Evolutionary conservation across 2,797 vertebrate species (phyloP), one percentile per base, ranked within the genome.

Genomic region (Leuciscus waleckii): DNA sequence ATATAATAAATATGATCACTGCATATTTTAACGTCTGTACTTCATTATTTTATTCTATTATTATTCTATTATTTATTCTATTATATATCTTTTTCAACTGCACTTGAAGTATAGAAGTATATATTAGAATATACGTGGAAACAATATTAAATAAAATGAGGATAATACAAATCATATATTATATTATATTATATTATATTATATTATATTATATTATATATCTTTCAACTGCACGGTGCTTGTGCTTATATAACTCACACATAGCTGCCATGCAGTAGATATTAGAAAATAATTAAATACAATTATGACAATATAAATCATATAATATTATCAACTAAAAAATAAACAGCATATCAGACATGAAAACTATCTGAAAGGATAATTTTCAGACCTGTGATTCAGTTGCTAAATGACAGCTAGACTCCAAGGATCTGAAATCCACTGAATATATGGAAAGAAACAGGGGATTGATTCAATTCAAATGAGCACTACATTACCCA

Each of bases 401-500:
- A 14, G 11, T 29, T 7, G 5, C 58, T 61, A 61, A n/a, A n/a
- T 58, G 56, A 58, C 56, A 26, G 5, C n/a, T 14, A 61, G 14
- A 29, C 23, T 71, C 4, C 35, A 39, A 11, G 11, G 23, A 13
- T 5, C n/a, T 5, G 8, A 74, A 73, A 73, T 51, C 14, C 10
- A 51, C 29, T 1, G 7, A 46, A 23, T 49, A 49, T 51, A 21
- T 49, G 19, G 8, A 21, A 26, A 19, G 8, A 21, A 26, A 19
- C 17, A 1, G 46, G 8, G 49, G 3, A 5, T 39, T 14, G 11
- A n/a, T 23, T 49, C 4, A 16, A 5, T 2, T 26, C 6, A 41
- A 8, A 21, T 32, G 21, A 17, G 61, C 16, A 83, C 80, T 86
- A 58, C 80, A 77, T 69, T 82, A 43, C 54, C 74, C 77, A 81